Evolutionary conservation across 92 coral and sea anemone genomes (phyloP).

Genomic region (Actinostola sp.): DNA sequence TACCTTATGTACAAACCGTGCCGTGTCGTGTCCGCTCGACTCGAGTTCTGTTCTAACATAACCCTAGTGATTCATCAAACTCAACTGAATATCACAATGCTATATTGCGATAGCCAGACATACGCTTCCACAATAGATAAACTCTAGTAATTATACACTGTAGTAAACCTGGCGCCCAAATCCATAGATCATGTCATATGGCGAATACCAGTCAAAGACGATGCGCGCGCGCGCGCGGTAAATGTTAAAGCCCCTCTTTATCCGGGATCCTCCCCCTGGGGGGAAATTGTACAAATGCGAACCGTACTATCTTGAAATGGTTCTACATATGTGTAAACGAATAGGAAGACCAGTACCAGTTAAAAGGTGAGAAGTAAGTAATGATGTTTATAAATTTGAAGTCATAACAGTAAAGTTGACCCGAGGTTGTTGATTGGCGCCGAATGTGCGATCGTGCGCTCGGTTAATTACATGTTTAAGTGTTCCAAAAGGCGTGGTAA

Average conservation of each 20-base stretch:
- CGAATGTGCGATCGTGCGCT: constrained; percentile 29
- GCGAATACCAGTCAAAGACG: neutral
- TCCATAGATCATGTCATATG: constrained; percentile 13
- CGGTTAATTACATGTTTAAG: constrained; percentile 29
- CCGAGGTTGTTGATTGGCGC: neutral
- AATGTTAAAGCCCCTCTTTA: neutral
- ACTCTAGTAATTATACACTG: constrained; percentile 17
- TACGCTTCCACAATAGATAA: constrained; percentile 2
- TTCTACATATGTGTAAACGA: constrained; percentile 32
- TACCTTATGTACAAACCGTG: too few species aligned
- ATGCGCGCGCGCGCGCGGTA: constrained; percentile 9
- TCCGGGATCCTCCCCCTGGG: constrained; percentile 9
- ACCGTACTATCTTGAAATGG: constrained; percentile 5
- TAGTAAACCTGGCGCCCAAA: constrained; percentile 31
- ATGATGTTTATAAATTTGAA: constrained; percentile 12
- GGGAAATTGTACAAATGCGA: neutral
- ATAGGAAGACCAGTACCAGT: constrained; percentile 18
- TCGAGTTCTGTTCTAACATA: neutral
- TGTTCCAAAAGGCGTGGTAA: constrained; percentile 40
- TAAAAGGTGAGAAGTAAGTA: constrained; percentile 25
- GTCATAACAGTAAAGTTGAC: constrained; percentile 21
- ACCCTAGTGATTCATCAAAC: neutral
- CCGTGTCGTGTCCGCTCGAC: too few species aligned
- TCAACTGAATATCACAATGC: neutral
- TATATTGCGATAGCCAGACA: constrained; percentile 6